A percentile compares a stretch with the other conserved stretches of the same genome.
Conservation (phyloP, 2,113 vertebrate genomes). For the Cochlearius cochlearius region DNA sequence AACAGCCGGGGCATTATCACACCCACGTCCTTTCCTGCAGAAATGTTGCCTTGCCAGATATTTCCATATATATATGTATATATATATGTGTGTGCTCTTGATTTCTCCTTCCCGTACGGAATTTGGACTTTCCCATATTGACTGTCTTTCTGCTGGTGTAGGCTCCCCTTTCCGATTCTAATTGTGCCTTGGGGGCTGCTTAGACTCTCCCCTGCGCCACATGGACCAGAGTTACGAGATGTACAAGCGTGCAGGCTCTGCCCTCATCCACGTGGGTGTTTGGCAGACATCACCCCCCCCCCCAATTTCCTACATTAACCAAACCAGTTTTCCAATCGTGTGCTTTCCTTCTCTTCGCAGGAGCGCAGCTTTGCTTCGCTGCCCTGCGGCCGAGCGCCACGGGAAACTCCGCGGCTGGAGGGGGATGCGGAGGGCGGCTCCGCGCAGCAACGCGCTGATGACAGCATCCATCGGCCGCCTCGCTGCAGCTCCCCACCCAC, state of each 20-base stretch:
- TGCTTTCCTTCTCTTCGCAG: neutral
- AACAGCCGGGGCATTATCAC: neutral
- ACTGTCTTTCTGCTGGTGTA: neutral
- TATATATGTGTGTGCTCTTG: neutral
- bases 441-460: fast-evolving
- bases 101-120: neutral
- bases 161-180: neutral
- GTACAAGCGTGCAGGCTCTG: neutral
- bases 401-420: fast-evolving
- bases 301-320: neutral
- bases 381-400: fast-evolving
- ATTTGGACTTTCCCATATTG: neutral
- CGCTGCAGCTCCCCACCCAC: fast-evolving
- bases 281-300: neutral
- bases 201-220: neutral
- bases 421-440: fast-evolving
- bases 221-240: neutral
- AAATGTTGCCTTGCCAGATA: neutral
- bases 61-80: neutral
- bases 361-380: fast-evolving
- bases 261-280: neutral
- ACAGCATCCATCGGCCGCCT: neutral
- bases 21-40: neutral
- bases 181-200: neutral
- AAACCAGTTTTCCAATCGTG: neutral